Evolutionary conservation across 1,140 invertebrate genomes (phyloP), one percentile per base, ranked within the genome.

Genomic region (Lepidurus apus): DNA sequence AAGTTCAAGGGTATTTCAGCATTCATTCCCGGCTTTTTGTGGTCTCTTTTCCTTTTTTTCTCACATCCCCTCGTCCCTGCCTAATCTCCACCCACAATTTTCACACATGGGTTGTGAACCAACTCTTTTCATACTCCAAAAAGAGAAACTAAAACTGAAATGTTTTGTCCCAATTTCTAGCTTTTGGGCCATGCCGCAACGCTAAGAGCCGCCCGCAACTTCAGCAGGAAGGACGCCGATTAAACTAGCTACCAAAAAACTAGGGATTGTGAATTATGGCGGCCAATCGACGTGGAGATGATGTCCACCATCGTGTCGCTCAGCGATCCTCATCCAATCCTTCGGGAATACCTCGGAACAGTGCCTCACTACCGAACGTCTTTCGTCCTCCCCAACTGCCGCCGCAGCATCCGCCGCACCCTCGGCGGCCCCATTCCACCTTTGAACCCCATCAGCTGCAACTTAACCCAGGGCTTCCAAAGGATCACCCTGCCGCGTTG

Each of bases 251-350:
- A 13, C 53, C 8, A 65, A 7, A 65, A 21, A 65, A 21, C 21
- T 4, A 13, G 53, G 53, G 53, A 7, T 65, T 65, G 91, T 95
- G 34, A 94, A 89, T 80, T 95, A 94, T 34, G 86, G 88, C 9
- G 87, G 87, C 74, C 84, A 97, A 34, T 91, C 93, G 1, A 86
- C 97, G 17, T 95, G 97, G 83, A 95, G 95, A 47, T 95, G 95
- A 80, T 94, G 88, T 80, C 81, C 88, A 26, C 86, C 85, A 3
- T 79, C 75, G 43, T 86, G 79, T 26, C 24, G 42, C 74, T 24
- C 74, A 75, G 42, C 74, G 74, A 42, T 17, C 74, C 24, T 44
- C 74, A 21, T 44, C 74, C 74, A 73, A 74, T 79, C 78, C 42
- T 43, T 44, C 78, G 78, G 73, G 17, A 45, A 77, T 44, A 47